These are phyloP conservation scores for Elgonia sp. DNA, from an alignment of 2,888 invertebrate genomes.

Conservation along the genomic window DNA sequence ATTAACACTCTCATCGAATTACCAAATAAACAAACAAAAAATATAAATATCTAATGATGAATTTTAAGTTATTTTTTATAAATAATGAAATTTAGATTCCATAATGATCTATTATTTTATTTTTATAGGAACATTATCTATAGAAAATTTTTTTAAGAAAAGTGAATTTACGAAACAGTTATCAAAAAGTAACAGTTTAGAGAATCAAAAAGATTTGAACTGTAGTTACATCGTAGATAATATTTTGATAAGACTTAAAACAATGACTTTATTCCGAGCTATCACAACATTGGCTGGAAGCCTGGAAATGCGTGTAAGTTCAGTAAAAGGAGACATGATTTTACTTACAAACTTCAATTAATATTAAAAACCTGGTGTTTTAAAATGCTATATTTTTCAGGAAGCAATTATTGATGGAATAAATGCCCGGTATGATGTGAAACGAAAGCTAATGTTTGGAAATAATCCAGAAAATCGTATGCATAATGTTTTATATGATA, in stretches of 20 bases:
- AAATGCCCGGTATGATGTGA: constrained; percentile 91
- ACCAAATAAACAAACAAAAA: no score
- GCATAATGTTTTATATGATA: constrained; percentile 87
- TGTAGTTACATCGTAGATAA: no score
- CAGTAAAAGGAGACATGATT: no score
- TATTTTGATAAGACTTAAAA: no score
- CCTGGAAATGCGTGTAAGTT: constrained; percentile 90
- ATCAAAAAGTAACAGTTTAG: constrained; percentile 83
- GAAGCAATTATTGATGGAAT: constrained; percentile 93
- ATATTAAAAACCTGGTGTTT: no score
- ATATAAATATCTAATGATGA: no score
- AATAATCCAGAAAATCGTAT: constrained; percentile 81
- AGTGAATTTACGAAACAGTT: constrained; percentile 85
- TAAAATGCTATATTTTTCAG: constrained; percentile 83
- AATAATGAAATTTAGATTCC: no score
- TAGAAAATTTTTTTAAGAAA: constrained; percentile 93
- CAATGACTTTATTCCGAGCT: constrained; percentile 90
- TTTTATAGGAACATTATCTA: constrained; percentile 90
- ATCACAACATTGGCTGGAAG: constrained; percentile 92
- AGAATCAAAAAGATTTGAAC: no score
- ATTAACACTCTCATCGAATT: no score
- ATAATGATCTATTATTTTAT: background rate
- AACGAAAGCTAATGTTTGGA: constrained; percentile 89
- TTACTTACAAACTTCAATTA: no score
- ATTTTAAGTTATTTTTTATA: no score